Base-by-base conservation (phyloP, 1,140 invertebrate species). In the Drosophila cardini region DNA sequence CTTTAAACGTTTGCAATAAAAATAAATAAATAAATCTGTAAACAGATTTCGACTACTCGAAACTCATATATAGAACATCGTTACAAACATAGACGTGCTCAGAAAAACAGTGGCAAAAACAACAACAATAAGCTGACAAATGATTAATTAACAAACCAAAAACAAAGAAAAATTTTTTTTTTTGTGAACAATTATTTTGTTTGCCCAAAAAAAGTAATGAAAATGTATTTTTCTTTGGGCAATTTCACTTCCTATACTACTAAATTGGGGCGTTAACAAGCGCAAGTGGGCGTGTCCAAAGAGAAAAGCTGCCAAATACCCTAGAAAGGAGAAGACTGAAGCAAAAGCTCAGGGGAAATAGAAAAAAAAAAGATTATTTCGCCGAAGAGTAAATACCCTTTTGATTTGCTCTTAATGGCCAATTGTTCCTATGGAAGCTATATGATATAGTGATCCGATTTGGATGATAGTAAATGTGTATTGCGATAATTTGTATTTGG, bases 71-170 rank as follows among this genome's bases (percentile, higher is more conserved):
- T n/a, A n/a, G 46, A 76, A 62, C 63, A 62, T 61, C 34, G 43
- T 60, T 74, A 40, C 56, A 52, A 38, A 60, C 53, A 26, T 26
- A 56, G 26, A 48, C 18, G 52, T 50, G 52, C 63, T 56, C 52
- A 21, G 15, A 56, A 26, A 21, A n/a, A 48, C 53, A 82, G 80
- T 26, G 18, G 32, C 57, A 50, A 50, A 42, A 26, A 48, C 48
- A 45, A 50, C 16, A 40, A 62, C 56, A 36, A 46, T 10, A 40
- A 48, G 15, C 30, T 85, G 78, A 82, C 83, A 87, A 68, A 67
- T 83, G 77, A 84, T 85, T 85, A 78, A 84, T 85, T 80, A 78
- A 78, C 75, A 67, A 76, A 21, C 61, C 57, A 52, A 67, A 32
- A 50, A 53, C 48, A 45, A 63, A 61, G 48, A 30, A 65, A 42